A percentile compares a stretch with the other conserved stretches of the same genome.
phyloP scores from a whole-genome alignment of 2,888 invertebrate genomes.

The Tiliacea aurago region DNA sequence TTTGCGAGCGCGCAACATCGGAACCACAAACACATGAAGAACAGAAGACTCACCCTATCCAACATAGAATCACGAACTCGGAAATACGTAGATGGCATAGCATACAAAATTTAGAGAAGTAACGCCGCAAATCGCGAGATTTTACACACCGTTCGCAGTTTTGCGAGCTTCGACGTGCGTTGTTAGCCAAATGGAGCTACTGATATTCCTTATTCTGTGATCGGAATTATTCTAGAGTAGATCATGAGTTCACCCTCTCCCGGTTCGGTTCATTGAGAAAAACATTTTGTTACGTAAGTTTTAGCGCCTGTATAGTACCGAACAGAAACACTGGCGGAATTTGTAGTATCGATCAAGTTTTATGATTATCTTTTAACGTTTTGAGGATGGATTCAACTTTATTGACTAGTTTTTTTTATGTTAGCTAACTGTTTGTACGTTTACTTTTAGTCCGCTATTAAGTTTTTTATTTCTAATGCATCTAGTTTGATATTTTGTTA shows the following conservation, averaged over 20 bases:
- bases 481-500: background rate
- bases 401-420: background rate
- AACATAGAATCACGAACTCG: background rate
- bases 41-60: slow-evolving; percentile 41
- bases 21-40: slow-evolving; percentile 51
- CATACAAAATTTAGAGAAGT: background rate
- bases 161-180: background rate
- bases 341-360: slow-evolving; percentile 14
- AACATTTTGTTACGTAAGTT: slow-evolving; percentile 68
- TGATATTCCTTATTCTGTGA: slow-evolving; percentile 34
- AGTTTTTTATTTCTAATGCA: no score
- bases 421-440: background rate
- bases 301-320: slow-evolving; percentile 32
- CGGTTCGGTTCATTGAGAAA: slow-evolving; percentile 72
- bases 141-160: background rate
- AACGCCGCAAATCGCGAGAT: background rate
- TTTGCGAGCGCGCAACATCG: slow-evolving; percentile 71
- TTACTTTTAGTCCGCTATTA: background rate
- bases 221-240: slow-evolving; percentile 75
- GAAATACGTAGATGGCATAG: background rate
- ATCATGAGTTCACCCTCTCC: slow-evolving; percentile 74
- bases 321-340: background rate
- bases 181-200: slow-evolving; percentile 27
- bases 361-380: slow-evolving; percentile 4
- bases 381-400: background rate